Base-by-base conservation (phyloP, 2,797 vertebrate genomes). In the Phoxinus dragarum region DNA sequence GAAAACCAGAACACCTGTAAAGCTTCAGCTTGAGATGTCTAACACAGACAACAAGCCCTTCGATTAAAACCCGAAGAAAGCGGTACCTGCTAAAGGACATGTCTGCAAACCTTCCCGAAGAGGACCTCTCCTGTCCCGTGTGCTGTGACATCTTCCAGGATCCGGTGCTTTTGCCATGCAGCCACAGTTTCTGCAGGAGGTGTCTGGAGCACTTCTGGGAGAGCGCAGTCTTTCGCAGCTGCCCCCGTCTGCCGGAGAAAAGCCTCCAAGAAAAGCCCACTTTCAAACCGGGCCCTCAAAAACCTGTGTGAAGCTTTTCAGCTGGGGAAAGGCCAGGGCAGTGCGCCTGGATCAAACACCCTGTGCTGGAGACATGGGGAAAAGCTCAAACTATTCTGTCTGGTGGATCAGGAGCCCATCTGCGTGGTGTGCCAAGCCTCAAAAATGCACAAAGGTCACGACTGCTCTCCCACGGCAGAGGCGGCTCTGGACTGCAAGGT, bases 151-250 rank as follows among this genome's bases (percentile, higher is more conserved):
- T 95, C 89, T 96, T 95, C 74, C 86, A 77, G 5, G 93, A 96
- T 90, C 95, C 95, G 0, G 93, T 96, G 34, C 85, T 96, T 88
- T 90, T 96, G 86, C 75, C 93, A 1, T 96, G 95, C 38, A 95
- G 95, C 89, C 95, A 96, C 93, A 96, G 95, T 88, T 94, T 96
- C 88, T 96, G 95, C 84, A 92, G 93, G 87, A 76, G n/a, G 54
- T 96, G 95, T 59, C 83, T 95, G 84, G 93, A 92, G 81, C 89
- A 80, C 71, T 95, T 87, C 49, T 94, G 95, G 94, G 91, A 92
- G 16, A 87, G 72, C 0, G 56, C 81, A 0, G 73, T 91, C 6
- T n/a, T 87, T 49, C 91, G 91, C 5, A 92, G 90, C 80, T 96
- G 95, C 89, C 94, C 94, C 95, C 0, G 71, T 96, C 1, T 96